Percentiles rank a stretch among this genome's conserved stretches.
Evolutionary conservation across 2,797 vertebrate species (phyloP).

Genomic region (Psittacula derbiana): DNA sequence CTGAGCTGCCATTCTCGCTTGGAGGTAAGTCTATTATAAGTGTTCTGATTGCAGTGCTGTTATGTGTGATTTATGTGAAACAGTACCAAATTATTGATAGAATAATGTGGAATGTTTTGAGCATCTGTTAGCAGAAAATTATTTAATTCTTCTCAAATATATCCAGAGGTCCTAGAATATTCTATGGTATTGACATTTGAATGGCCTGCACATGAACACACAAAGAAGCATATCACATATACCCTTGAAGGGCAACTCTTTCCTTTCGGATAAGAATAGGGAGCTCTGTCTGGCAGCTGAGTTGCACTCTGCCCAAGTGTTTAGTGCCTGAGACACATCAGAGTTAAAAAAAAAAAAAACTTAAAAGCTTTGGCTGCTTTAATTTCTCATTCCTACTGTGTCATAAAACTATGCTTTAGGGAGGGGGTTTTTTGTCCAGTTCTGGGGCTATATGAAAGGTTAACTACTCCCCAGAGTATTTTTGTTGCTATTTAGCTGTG

Average conservation of each 20-base stretch:
- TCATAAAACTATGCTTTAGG: background rate
- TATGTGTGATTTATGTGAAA: background rate
- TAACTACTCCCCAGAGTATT: background rate
- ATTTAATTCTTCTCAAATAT: background rate
- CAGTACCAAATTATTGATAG: background rate
- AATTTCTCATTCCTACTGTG: background rate
- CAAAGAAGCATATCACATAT: background rate
- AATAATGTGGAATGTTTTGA: background rate
- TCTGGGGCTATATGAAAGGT: background rate
- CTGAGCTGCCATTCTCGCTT: constrained; percentile 79
- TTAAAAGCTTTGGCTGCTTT: background rate
- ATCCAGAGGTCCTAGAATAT: background rate
- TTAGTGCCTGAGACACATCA: rapidly evolving
- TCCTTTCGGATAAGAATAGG: background rate
- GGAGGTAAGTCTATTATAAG: constrained; percentile 48
- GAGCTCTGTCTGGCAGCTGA: background rate
- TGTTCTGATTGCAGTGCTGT: background rate
- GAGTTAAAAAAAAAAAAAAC: background rate
- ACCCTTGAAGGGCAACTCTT: background rate
- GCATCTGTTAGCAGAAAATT: background rate
- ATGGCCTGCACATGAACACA: background rate
- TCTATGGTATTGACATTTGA: background rate
- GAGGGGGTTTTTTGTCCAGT: rapidly evolving
- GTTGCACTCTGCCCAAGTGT: background rate
- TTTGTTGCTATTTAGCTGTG: background rate